Evolutionary conservation across 2,797 vertebrate species (phyloP).

Genomic region (Otolemur crassicaudatus): DNA sequence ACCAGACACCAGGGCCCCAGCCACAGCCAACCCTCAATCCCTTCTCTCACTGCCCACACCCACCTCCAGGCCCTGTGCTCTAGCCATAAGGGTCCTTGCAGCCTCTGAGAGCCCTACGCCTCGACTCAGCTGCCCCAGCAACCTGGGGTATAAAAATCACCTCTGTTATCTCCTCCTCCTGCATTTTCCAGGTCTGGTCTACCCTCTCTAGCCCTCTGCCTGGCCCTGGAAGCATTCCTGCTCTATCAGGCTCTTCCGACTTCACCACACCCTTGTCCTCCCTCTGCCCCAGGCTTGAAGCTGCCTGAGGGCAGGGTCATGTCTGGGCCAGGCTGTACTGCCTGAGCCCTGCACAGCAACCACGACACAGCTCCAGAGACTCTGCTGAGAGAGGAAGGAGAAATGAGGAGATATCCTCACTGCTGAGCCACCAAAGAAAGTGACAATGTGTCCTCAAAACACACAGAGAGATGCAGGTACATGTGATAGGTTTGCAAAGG

Average conservation of each 20-base stretch:
- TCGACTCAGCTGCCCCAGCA: neutral
- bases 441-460: neutral
- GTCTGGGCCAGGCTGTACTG: neutral
- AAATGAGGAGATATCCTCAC: neutral
- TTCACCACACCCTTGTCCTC: neutral
- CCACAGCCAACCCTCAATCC: neutral
- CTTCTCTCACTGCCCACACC: neutral
- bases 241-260: neutral
- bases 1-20: neutral
- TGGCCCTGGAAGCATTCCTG: neutral
- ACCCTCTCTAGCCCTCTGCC: neutral
- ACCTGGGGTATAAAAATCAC: neutral
- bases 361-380: neutral
- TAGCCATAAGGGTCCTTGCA: fast-evolving
- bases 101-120: fast-evolving
- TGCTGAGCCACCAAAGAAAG: neutral
- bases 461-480: too few relatives aligned
- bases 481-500: neutral
- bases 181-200: neutral
- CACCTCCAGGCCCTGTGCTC: neutral
- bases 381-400: neutral
- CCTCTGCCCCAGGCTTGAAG: neutral
- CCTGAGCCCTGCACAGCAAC: neutral
- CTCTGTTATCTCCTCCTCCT: neutral
- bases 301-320: neutral